Conservation (phyloP, 2,797 vertebrate genomes). For the Macrochelys suwanniensis region DNA sequence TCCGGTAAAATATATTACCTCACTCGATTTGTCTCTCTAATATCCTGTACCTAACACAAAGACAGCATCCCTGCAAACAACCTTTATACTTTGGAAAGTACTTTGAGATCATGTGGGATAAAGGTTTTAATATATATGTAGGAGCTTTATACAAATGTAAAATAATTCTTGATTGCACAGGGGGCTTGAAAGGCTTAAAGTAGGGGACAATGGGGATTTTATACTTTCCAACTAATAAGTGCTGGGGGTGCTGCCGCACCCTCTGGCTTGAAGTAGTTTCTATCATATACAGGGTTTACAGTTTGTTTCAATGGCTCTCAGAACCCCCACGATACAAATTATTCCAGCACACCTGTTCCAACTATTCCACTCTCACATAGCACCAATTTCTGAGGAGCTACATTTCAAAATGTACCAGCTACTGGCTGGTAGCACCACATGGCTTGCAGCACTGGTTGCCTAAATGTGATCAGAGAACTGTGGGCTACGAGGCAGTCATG, state of each 20-base stretch:
- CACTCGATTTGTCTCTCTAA: not conserved
- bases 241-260: not conserved
- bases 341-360: too few relatives aligned
- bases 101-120: not conserved
- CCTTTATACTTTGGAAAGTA: not conserved
- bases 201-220: fast-evolving
- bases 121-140: not conserved
- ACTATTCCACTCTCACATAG: not conserved
- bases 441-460: not conserved
- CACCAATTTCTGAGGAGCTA: not conserved
- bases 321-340: too few relatives aligned
- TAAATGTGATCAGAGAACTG: not conserved
- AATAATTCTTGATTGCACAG: not conserved
- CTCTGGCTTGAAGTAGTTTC: not conserved
- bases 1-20: too few relatives aligned
- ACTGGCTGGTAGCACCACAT: not conserved
- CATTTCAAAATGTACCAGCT: not conserved
- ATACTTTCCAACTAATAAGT: not conserved
- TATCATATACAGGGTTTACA: too few relatives aligned
- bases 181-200: not conserved
- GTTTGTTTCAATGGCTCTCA: too few relatives aligned
- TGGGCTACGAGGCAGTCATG: not conserved
- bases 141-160: not conserved
- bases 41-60: not conserved
- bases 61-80: not conserved